phyloP scores from a whole-genome alignment of 2,797 vertebrate genomes.

The Danio tinwini region DNA sequence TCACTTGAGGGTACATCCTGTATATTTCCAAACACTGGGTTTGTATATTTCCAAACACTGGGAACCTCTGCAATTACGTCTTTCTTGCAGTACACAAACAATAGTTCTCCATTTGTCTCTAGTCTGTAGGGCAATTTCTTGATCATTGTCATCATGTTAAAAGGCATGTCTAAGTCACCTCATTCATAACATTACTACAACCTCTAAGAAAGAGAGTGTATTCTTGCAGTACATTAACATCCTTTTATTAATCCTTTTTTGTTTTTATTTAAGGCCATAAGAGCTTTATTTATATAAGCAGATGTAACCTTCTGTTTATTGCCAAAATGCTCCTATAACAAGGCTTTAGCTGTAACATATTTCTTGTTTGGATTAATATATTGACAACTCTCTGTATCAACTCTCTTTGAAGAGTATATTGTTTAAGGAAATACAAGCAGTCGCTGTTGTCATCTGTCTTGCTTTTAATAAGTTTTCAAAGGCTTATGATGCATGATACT shows the following conservation, averaged over 20 bases:
- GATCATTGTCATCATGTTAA: not conserved
- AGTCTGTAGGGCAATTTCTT: conserved; percentile 21
- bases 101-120: conserved; percentile 4
- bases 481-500: not conserved
- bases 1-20: not conserved
- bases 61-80: not conserved
- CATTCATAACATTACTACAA: conserved; percentile 24
- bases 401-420: not conserved
- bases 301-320: conserved; percentile 4
- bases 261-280: conserved; percentile 28
- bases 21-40: conserved; percentile 19
- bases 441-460: not conserved
- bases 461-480: not conserved
- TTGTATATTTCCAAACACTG: no score
- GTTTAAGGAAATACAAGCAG: not conserved
- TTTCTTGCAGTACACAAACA: not conserved
- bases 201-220: conserved; percentile 21
- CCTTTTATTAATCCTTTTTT: no score
- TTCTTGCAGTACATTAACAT: not conserved
- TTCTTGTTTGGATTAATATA: not conserved
- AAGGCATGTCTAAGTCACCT: not conserved
- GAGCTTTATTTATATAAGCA: conserved; percentile 3
- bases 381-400: not conserved
- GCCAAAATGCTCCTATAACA: conserved; percentile 25
- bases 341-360: not conserved